Base-by-base conservation (phyloP, 2,888 invertebrate genomes). In the Pollenia griseotomentosa region DNA sequence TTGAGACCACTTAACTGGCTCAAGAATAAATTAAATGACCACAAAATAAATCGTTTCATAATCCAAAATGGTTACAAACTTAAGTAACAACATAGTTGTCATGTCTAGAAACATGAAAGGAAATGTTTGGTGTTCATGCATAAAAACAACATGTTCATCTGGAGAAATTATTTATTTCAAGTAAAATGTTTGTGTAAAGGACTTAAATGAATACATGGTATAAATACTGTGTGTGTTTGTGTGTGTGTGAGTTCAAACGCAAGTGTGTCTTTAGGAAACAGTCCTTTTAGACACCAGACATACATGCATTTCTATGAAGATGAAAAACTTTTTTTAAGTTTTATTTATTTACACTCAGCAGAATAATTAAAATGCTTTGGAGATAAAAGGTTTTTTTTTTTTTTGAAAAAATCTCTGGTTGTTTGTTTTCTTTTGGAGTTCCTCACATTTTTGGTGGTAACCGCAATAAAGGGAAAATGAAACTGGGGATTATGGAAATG, bases 1-100 rank as follows among this genome's bases (percentile, higher is more conserved):
- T 81, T 53, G 71, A 63, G 77, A 81, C 73, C 80, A 84, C 55
- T 83, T 84, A 81, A 81, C 73, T 81, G 84, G 81, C 68, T 86
- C 77, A 65, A 65, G 63, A 78, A 66, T 81, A 57, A 81, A 84
- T 87, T 83, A 84, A 87, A 84, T 77, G 65, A 78, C 81, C 87
- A 87, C 87, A 87, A 87, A 66, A 70, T 84, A 87, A 86, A 86
- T 80, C 79, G 83, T 75, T 80, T 83, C 55, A 79, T 63, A 82
- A 82, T 81, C 73, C 78, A 79, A 63, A 80, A 63, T 73, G 53
- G 44, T 55, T 68, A 74, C 55, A 80, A 73, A 42, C 61, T 71
- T 71, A 55, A 77, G 63, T 57, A 74, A 68, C 73, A 79, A 75
- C 14, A 73, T 74, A 16, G 12, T 61, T 19, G 51, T n/a, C 9